Base-by-base conservation (phyloP, 2,888 invertebrate genomes). In the Orchesella flavescens region DNA sequence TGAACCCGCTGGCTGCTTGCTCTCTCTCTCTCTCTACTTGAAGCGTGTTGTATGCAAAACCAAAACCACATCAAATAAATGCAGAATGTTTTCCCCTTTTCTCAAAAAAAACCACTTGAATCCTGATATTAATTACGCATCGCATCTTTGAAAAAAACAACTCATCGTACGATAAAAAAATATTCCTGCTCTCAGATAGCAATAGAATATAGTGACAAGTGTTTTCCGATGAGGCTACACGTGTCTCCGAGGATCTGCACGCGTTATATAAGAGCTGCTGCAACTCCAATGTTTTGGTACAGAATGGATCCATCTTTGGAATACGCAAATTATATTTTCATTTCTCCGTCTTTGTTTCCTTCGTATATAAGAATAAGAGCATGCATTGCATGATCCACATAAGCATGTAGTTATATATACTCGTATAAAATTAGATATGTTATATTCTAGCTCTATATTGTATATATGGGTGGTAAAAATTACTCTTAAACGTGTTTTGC, bases 41-140 rank as follows among this genome's bases (percentile, higher is more conserved):
- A 17, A 34, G 34, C 34, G 34, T 34, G 34, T 34, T 34, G 34
- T 57, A 57, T 57, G 57, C 61, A 61, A 61, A 61, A 61, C 61
- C 57, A 57, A 19, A 10, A 46, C 9, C 7, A 46, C 46, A 13
- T 46, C n/a, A 7, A 17, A 17, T 9, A 57, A 57, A n/a, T 34
- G 34, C 34, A 34, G 34, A 34, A 57, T 19, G 19, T 57, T 66
- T 21, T 21, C 46, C 61, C 34, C 24, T 61, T 65, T 75, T 75
- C 57, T 66, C 21, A 4, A 23, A 9, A 43, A 66, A 55, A 68
- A 59, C 57, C 59, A 68, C 68, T 77, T 57, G 59, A 68, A 68
- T 59, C 59, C 46, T 73, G 23, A 10, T 53, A 59, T 68, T 77
- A 77, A 77, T 77, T 77, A 68, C 68, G 44, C 76, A 77, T 21